Conservation (phyloP, 2,797 vertebrate genomes). For the Linurgus olivaceus region DNA sequence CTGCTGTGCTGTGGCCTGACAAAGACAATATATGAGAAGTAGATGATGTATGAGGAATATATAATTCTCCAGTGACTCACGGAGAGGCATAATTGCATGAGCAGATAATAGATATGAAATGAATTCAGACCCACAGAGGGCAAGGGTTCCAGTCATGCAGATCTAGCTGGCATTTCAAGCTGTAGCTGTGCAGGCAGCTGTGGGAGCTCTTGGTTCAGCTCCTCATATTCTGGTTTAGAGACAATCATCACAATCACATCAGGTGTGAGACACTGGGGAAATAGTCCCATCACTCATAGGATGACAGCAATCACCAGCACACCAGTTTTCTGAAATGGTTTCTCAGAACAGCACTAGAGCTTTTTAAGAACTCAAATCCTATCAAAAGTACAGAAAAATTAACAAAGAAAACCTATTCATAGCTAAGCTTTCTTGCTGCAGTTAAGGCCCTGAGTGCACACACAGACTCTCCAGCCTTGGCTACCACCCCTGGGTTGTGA, state of each 20-base stretch:
- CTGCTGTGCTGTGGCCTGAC: neutral
- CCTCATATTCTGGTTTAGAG: neutral
- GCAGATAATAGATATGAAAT: neutral
- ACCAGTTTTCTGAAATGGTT: neutral
- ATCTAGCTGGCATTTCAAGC: neutral
- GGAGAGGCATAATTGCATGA: neutral
- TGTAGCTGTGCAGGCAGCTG: neutral
- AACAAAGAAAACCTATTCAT: neutral
- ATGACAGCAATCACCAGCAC: conserved; percentile 31
- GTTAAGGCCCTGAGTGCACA: neutral
- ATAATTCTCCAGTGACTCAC: neutral
- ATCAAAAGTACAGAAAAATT: neutral
- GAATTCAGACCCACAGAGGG: neutral
- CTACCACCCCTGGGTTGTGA: neutral
- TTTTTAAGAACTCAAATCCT: neutral
- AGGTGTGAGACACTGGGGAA: neutral
- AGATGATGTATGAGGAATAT: neutral
- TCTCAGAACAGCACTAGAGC: neutral
- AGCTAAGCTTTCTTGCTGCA: neutral
- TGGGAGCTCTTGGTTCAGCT: neutral
- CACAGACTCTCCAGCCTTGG: neutral
- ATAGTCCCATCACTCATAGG: neutral
- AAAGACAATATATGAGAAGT: neutral
- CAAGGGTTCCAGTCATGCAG: neutral
- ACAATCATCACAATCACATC: neutral